A percentile compares a stretch with the other conserved stretches of the same genome.
phyloP scores from a whole-genome alignment of 2,113 vertebrate species.

The Tetrao urogallus region DNA sequence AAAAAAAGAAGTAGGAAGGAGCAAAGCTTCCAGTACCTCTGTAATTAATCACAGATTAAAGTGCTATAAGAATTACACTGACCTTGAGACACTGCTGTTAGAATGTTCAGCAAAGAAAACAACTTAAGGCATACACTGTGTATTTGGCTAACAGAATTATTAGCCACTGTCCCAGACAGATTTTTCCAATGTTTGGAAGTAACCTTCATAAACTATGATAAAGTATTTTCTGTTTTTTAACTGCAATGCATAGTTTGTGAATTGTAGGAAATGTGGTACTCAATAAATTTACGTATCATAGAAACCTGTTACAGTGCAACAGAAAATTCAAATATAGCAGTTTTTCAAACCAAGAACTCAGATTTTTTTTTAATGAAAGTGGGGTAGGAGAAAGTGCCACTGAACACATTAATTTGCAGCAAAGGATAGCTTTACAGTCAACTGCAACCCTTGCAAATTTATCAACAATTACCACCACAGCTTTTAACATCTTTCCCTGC shows the following conservation, averaged over 20 bases:
- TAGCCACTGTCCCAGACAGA: not conserved
- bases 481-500: slow-evolving; percentile 1
- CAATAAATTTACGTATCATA: not conserved
- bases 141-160: slow-evolving; percentile 8
- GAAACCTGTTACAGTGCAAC: not conserved
- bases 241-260: not conserved
- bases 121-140: not conserved
- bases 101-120: slow-evolving; percentile 25
- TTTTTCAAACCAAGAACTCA: not conserved
- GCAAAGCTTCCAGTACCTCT: slow-evolving; percentile 24
- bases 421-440: not conserved
- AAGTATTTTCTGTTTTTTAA: not conserved
- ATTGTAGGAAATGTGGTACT: not conserved
- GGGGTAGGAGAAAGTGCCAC: not conserved
- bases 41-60: slow-evolving; percentile 55
- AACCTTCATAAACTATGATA: not conserved
- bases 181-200: not conserved
- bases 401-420: not conserved
- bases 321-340: not conserved
- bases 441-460: not conserved
- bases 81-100: not conserved
- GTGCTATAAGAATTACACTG: not conserved
- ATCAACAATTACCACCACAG: not conserved
- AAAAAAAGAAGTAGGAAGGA: slow-evolving; percentile 38
- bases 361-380: not conserved